Evolutionary conservation across 2,113 vertebrate genomes (phyloP).

Genomic region (Triplophysa dalaica): DNA sequence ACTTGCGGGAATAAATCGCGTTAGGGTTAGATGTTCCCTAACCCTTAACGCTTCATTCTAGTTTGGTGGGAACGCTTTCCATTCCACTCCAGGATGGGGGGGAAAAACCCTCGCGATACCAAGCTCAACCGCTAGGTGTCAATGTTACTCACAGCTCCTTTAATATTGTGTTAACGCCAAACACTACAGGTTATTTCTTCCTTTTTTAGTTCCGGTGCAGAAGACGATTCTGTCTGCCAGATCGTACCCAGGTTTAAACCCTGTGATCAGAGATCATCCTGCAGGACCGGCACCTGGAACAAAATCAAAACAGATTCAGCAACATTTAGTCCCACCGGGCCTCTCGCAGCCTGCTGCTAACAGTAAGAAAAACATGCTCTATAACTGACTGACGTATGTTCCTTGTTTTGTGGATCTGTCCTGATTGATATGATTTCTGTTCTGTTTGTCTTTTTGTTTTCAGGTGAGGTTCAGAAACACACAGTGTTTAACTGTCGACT

Average conservation of each 20-base stretch:
- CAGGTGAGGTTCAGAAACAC: conserved; percentile 37
- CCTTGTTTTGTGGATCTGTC: neutral
- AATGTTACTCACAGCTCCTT: too few species aligned
- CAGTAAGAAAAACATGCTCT: neutral
- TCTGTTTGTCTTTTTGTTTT: neutral
- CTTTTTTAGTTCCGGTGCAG: conserved; percentile 49
- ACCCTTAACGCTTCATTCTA: too few species aligned
- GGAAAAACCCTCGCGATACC: too few species aligned
- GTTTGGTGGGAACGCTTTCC: too few species aligned
- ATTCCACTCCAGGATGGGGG: too few species aligned
- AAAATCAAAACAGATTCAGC: conserved; percentile 35
- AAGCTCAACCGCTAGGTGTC: too few species aligned
- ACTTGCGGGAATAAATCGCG: too few species aligned
- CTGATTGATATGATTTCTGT: neutral
- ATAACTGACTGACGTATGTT: neutral
- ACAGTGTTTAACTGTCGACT: conserved; percentile 57
- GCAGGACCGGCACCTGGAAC: conserved; percentile 11
- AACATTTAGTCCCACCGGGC: conserved; percentile 10
- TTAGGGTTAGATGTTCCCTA: too few species aligned
- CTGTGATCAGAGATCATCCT: neutral
- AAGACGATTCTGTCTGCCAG: conserved; percentile 41
- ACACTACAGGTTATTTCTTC: neutral
- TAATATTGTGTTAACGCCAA: too few species aligned
- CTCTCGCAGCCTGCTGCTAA: neutral
- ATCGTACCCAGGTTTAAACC: conserved; percentile 6